Evolutionary conservation across 2,888 invertebrate genomes (phyloP).

Genomic region (Metacarcinus magister): DNA sequence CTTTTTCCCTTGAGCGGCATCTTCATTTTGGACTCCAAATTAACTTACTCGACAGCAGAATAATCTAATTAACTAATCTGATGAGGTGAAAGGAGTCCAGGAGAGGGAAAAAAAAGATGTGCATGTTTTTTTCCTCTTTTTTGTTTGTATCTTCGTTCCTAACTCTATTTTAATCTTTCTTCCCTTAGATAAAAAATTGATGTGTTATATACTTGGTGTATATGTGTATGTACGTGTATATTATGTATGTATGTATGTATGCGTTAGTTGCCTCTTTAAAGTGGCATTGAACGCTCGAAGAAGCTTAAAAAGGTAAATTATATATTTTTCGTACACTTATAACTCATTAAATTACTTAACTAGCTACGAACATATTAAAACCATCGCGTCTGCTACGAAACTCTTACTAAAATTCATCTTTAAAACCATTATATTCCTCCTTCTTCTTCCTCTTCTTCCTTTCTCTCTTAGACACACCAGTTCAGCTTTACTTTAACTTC

Average conservation of each 20-base stretch:
- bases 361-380: not conserved
- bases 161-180: not conserved
- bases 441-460: not conserved
- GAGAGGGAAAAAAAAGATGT: not conserved
- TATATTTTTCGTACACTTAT: not conserved
- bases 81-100: not conserved
- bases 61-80: not conserved
- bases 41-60: not conserved
- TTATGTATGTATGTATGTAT: not conserved
- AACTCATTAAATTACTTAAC: not conserved
- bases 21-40: not conserved
- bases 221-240: not conserved
- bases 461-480: not conserved
- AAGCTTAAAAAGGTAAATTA: too few relatives aligned
- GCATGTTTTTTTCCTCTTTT: not conserved
- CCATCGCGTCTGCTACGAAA: not conserved
- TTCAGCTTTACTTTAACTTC: not conserved
- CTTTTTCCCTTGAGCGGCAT: not conserved
- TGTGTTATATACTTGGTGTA: not conserved
- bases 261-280: not conserved
- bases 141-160: not conserved
- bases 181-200: not conserved
- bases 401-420: not conserved
- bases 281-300: too few relatives aligned
- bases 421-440: not conserved